These are phyloP conservation scores for Scelioninae gen. 2 DNA, from an alignment of 2,888 invertebrate species.

Conservation along the genomic window DNA sequence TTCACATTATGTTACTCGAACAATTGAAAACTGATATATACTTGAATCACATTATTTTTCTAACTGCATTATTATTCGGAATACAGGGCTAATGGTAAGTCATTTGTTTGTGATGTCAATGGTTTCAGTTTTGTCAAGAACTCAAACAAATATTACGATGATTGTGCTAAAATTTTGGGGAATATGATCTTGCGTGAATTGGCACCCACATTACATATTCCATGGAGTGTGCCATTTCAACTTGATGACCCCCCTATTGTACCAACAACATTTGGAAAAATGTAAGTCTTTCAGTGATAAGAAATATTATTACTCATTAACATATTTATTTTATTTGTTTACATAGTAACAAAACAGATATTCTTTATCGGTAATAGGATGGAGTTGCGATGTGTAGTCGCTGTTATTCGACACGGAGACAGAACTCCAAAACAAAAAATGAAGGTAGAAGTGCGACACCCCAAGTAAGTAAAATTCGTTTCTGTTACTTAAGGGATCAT, in stretches of 20 bases:
- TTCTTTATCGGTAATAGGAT: slow-evolving; percentile 78
- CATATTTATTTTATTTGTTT: slow-evolving; percentile 5
- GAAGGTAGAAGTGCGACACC: slow-evolving; percentile 99
- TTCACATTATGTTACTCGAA: slow-evolving; percentile 10
- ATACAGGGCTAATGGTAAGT: slow-evolving; percentile 95
- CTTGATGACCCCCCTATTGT: slow-evolving; percentile 99
- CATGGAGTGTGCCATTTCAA: slow-evolving; percentile 98
- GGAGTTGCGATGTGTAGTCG: slow-evolving; percentile 95
- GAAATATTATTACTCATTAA: slow-evolving; percentile 3
- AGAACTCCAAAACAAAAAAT: slow-evolving; percentile 99
- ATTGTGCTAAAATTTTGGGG: slow-evolving; percentile 98
- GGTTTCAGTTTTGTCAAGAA: slow-evolving; percentile 99
- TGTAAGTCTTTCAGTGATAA: slow-evolving; percentile 77
- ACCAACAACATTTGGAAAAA: slow-evolving; percentile 98
- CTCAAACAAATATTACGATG: slow-evolving; percentile 99
- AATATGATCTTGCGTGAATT: slow-evolving; percentile 97
- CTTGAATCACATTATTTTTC: slow-evolving; percentile 3
- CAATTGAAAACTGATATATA: slow-evolving; percentile 16
- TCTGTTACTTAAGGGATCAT: not conserved
- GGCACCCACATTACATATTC: slow-evolving; percentile 96
- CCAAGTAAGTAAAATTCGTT: slow-evolving; percentile 80
- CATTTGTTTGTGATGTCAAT: slow-evolving; percentile 99
- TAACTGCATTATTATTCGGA: slow-evolving; percentile 17
- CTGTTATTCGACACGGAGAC: slow-evolving; percentile 98
- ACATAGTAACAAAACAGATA: too few species aligned